Evolutionary conservation across 2,888 invertebrate species (phyloP).

Genomic region (Criorhina ranunculi): DNA sequence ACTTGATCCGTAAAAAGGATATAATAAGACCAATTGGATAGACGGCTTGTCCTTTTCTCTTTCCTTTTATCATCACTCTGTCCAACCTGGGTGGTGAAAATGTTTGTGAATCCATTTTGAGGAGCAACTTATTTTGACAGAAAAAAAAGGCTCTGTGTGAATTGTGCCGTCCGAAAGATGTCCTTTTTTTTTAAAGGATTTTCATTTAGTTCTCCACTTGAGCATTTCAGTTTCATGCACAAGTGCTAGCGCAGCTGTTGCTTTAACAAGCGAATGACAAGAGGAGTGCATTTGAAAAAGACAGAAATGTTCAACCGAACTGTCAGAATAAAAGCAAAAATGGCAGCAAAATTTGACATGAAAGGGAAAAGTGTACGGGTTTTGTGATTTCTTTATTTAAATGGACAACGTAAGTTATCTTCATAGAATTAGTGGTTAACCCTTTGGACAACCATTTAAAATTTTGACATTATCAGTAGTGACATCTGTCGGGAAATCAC

Average conservation of each 20-base stretch:
- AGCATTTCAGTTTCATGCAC: background rate
- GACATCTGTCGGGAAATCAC: too few species aligned
- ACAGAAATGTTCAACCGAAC: slow-evolving; percentile 11
- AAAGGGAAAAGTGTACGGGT: background rate
- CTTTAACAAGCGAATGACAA: background rate
- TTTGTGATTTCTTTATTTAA: too few species aligned
- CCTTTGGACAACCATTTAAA: too few species aligned
- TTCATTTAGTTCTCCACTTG: slow-evolving; percentile 12
- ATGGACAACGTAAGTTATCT: background rate
- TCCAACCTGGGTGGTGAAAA: background rate
- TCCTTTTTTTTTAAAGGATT: slow-evolving; percentile 24
- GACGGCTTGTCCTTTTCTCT: slow-evolving; percentile 3
- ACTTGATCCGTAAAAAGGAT: background rate
- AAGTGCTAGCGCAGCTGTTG: slow-evolving; percentile 26
- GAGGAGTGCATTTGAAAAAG: background rate
- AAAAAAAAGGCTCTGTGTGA: background rate
- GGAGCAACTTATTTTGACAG: slow-evolving; percentile 21
- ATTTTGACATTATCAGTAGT: too few species aligned
- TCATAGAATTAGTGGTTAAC: too few species aligned
- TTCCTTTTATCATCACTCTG: slow-evolving; percentile 1
- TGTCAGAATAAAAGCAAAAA: slow-evolving; percentile 13
- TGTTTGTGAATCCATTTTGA: background rate
- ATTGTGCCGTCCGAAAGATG: slow-evolving; percentile 5
- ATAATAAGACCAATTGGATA: slow-evolving; percentile 11
- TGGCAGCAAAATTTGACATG: slow-evolving; percentile 28